These are phyloP conservation scores for Aethina tumida DNA, from an alignment of 1,140 invertebrate genomes.

Conservation along the genomic window DNA sequence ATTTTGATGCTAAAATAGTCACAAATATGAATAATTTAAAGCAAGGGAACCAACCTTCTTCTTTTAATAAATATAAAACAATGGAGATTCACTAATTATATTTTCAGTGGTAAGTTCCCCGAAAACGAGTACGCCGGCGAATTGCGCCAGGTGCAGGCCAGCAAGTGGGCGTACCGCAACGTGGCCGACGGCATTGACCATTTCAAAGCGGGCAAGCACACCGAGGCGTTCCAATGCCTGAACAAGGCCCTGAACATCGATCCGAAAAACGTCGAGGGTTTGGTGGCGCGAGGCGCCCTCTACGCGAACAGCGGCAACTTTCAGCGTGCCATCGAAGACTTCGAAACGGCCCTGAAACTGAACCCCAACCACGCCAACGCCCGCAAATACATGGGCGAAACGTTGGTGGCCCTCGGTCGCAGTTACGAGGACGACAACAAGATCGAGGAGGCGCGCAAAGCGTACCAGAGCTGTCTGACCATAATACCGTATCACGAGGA, in stretches of 20 bases:
- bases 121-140: conserved; percentile 72
- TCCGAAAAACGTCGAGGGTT: conserved; percentile 84
- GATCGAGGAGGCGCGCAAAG: conserved; percentile 72
- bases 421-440: conserved; percentile 79
- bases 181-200: conserved; percentile 88
- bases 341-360: conserved; percentile 78
- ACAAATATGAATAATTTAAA: too few relatives aligned
- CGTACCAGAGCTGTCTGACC: conserved; percentile 70
- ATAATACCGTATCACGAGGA: conserved; percentile 77
- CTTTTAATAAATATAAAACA: too few relatives aligned
- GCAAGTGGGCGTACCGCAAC: conserved; percentile 85
- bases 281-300: conserved; percentile 85
- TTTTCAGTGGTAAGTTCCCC: conserved; percentile 59
- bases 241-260: conserved; percentile 91
- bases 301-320: conserved; percentile 91
- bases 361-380: conserved; percentile 90
- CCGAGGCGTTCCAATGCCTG: conserved; percentile 89
- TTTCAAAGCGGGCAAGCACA: conserved; percentile 82
- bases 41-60: too few relatives aligned
- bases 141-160: conserved; percentile 77
- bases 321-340: conserved; percentile 88
- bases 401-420: conserved; percentile 72
- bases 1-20: too few relatives aligned
- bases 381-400: conserved; percentile 88
- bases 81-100: too few relatives aligned